Base-by-base conservation (phyloP, 2,888 invertebrate species). In the Drosophila vallismaia region DNA sequence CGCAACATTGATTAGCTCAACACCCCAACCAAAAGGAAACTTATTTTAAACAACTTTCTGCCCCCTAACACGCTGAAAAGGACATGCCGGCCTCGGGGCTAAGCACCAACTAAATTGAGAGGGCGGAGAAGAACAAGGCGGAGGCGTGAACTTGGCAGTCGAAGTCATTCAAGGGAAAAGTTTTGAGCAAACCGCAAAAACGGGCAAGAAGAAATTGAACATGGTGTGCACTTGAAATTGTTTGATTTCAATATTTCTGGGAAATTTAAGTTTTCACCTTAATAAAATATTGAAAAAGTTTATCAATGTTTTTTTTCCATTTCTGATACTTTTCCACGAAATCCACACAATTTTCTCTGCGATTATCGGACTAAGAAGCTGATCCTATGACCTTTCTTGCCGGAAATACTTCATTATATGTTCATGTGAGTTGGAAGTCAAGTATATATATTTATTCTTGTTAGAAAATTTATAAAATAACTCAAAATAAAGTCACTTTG, bases 1-100 rank as follows among this genome's bases (percentile, higher is more conserved):
- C 74, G 79, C 82, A 62, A 66, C 68, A 85, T 77, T 82, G 85
- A 85, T 87, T 84, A 87, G 87, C 76, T 76, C 55, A 63, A 63
- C 77, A 74, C 70, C 36, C 79, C 74, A 49, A 33, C 52, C 38
- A 38, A 44, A 48, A 33, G 38, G 26, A 48, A 57, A 69, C 66
- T 86, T 69, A 68, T 68, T 84, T 77, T 69, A 53, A 56, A 46
- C 69, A 86, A 83, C 72, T 86, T 86, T 78, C 66, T 72, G 67
- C 68, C 76, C 60, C 60, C 75, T 64, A 36, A 77, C 74, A 74
- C 74, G 69, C 69, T 66, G 51, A 52, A 71, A 59, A 74, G 79
- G 74, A 85, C 83, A 76, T 74, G 69, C 60, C 63, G 76, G 74
- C 73, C 70, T 46, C 54, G 63, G 76, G 59, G 82, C 74, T 73